These are phyloP conservation scores for Brachionus manjavacas DNA, from an alignment of 1,140 invertebrate species.

Conservation along the genomic window DNA sequence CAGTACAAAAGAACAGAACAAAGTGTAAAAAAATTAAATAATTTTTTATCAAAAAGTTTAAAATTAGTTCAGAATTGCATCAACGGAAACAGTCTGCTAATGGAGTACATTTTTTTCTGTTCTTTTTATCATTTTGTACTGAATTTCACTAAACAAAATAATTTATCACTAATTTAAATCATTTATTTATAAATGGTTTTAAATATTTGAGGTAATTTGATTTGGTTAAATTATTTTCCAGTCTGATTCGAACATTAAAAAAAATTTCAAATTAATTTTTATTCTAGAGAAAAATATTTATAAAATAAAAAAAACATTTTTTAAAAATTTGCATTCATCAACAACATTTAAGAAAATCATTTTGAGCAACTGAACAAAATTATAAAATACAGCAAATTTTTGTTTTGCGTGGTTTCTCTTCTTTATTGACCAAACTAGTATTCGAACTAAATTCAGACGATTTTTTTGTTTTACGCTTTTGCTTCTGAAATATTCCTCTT, in stretches of 20 bases:
- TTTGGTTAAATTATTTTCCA: too few species aligned
- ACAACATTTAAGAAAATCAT: background rate
- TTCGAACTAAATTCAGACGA: constrained; percentile 34
- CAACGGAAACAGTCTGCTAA: too few species aligned
- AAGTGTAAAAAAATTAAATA: too few species aligned
- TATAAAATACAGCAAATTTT: constrained; percentile 37
- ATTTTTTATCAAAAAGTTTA: too few species aligned
- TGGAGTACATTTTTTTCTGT: too few species aligned
- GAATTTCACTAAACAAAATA: too few species aligned
- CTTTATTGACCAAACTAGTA: background rate
- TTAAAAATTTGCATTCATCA: background rate
- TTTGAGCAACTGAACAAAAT: background rate
- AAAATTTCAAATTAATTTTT: background rate
- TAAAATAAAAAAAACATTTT: background rate
- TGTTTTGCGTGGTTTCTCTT: constrained; percentile 25
- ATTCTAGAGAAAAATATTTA: background rate
- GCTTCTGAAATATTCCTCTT: constrained; percentile 34
- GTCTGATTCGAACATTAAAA: background rate
- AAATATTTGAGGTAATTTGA: too few species aligned
- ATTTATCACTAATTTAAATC: too few species aligned
- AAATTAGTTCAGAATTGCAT: too few species aligned
- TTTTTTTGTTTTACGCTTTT: constrained; percentile 40
- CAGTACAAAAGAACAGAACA: too few species aligned
- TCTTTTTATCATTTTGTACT: too few species aligned
- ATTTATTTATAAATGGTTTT: too few species aligned